phyloP scores from a whole-genome alignment of 92 coral and sea anemone genomes.

The Desmophyllum pertusum region DNA sequence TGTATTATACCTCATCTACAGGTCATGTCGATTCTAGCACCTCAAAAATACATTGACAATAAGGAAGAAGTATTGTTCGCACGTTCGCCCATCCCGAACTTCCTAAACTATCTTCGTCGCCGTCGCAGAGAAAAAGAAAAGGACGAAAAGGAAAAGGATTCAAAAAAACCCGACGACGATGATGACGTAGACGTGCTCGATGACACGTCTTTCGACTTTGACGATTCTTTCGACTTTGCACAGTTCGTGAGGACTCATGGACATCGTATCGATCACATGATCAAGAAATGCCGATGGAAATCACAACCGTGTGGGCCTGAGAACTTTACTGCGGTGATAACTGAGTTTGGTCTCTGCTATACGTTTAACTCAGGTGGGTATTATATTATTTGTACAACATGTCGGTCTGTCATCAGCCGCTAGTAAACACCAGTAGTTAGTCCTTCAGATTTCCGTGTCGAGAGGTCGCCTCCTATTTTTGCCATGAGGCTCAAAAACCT shows the following conservation, averaged over 20 bases:
- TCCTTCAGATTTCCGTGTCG: neutral
- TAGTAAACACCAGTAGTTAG: neutral
- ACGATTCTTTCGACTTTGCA: conserved; percentile 90
- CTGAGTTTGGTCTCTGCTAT: conserved; percentile 96
- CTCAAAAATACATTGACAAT: conserved; percentile 92
- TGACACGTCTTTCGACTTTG: conserved; percentile 81
- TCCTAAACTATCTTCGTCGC: conserved; percentile 84
- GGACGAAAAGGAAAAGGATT: too few relatives aligned
- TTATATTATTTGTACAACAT: neutral
- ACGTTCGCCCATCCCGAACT: conserved; percentile 95
- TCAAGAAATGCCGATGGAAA: conserved; percentile 96
- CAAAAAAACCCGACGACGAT: conserved; percentile 75
- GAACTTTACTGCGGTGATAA: conserved; percentile 95
- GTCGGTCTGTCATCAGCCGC: neutral
- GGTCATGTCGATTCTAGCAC: conserved; percentile 98
- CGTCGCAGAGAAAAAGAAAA: conserved; percentile 52
- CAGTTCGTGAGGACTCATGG: conserved; percentile 98
- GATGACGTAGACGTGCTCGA: conserved; percentile 80
- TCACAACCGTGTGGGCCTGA: conserved; percentile 99
- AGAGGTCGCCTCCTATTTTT: neutral
- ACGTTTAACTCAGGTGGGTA: conserved; percentile 88
- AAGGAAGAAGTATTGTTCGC: conserved; percentile 96
- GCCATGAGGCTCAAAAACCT: neutral
- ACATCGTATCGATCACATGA: conserved; percentile 99
- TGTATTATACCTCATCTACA: conserved; percentile 1